Percentiles rank a stretch among this genome's conserved stretches.
Evolutionary conservation across 2,888 invertebrate genomes (phyloP).

Genomic region (Leptothorax acervorum): DNA sequence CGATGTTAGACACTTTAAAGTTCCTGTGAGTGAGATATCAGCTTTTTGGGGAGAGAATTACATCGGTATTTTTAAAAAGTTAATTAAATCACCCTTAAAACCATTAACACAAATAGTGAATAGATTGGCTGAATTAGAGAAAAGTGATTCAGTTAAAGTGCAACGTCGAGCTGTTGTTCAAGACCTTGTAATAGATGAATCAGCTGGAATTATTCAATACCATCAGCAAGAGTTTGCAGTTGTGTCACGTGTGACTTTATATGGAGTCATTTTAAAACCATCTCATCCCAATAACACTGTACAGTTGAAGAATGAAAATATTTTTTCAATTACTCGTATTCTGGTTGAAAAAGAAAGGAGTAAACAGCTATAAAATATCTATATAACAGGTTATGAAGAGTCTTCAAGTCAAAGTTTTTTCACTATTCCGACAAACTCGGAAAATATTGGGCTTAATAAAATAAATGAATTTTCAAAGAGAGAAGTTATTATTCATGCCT

Average conservation of each 20-base stretch:
- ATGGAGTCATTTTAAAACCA: neutral
- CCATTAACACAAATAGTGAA: slow-evolving; percentile 1
- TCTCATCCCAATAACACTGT: neutral
- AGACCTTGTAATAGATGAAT: neutral
- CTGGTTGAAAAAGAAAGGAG: neutral
- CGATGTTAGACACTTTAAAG: neutral
- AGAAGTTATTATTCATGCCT: neutral
- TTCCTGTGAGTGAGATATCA: neutral
- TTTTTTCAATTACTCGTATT: neutral
- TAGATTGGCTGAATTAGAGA: neutral
- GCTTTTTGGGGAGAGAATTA: slow-evolving; percentile 8
- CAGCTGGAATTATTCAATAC: neutral
- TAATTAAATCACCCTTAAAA: neutral
- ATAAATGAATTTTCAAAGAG: neutral
- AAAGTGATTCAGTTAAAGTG: neutral
- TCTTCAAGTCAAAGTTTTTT: neutral
- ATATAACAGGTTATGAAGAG: neutral
- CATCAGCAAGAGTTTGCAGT: neutral
- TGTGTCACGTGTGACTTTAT: neutral
- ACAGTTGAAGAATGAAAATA: neutral
- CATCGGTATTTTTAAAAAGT: slow-evolving; percentile 4
- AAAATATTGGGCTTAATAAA: neutral
- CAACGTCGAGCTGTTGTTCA: neutral
- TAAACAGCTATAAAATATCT: neutral
- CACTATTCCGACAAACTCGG: neutral